Evolutionary conservation across 2,888 invertebrate species (phyloP).

Genomic region (Plebejus anna): DNA sequence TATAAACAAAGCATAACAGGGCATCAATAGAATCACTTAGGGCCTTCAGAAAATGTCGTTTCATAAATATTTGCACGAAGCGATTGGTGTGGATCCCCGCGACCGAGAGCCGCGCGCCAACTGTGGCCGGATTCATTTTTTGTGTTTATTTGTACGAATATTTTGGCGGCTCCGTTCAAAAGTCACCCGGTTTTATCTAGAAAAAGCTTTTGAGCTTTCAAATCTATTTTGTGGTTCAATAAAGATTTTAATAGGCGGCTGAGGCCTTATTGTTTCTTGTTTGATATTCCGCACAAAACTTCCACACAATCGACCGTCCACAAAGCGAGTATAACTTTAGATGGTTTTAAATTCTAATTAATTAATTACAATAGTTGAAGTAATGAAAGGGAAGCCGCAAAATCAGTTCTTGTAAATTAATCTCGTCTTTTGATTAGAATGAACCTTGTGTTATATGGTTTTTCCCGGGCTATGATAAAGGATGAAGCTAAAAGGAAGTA

Average conservation of each 20-base stretch:
- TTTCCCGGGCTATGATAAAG: background rate
- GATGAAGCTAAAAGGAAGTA: background rate
- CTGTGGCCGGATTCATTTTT: constrained; percentile 23
- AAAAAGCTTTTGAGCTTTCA: constrained; percentile 7
- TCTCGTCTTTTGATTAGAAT: background rate
- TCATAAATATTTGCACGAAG: constrained; percentile 26
- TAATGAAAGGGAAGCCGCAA: background rate
- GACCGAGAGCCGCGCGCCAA: constrained; percentile 17
- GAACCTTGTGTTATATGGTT: background rate
- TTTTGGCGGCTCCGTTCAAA: constrained; percentile 18
- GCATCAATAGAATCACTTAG: constrained; percentile 23
- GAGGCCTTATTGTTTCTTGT: background rate
- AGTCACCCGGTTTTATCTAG: constrained; percentile 13
- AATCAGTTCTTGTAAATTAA: background rate
- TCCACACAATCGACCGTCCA: background rate
- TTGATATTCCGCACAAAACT: background rate
- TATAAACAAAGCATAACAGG: constrained; percentile 8
- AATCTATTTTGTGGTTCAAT: constrained; percentile 16
- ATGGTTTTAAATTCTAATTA: background rate
- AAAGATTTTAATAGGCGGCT: constrained; percentile 8
- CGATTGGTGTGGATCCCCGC: constrained; percentile 9
- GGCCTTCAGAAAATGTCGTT: constrained; percentile 3
- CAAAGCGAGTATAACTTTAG: background rate
- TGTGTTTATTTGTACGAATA: constrained; percentile 23
- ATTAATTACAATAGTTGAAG: background rate